These are phyloP conservation scores for Hemibagrus guttatus DNA, from an alignment of 2,797 vertebrate genomes.

Conservation along the genomic window DNA sequence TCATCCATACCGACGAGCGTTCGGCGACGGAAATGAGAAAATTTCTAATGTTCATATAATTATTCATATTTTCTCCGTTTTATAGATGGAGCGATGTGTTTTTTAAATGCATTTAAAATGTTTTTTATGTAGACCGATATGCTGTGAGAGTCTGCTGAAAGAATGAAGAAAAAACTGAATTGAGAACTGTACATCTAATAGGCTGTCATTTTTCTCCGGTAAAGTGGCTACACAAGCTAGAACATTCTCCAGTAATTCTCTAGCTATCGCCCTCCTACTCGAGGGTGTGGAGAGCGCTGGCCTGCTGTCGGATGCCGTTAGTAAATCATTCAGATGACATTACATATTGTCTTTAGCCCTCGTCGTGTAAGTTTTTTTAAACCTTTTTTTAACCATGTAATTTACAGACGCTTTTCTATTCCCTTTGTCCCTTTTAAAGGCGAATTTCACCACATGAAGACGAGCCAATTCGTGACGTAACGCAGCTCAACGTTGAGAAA, in stretches of 20 bases:
- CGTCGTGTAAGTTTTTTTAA: background rate
- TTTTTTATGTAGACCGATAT: background rate
- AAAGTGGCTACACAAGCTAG: background rate
- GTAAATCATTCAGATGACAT: slow-evolving; percentile 18
- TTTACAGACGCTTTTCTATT: slow-evolving; percentile 42
- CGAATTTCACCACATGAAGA: background rate
- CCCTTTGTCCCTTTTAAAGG: background rate
- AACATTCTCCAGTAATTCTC: slow-evolving; percentile 20
- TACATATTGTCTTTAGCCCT: background rate
- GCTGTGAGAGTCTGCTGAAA: background rate
- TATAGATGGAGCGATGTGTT: background rate
- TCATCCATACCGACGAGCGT: background rate
- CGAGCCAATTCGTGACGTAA: background rate
- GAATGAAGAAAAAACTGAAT: background rate
- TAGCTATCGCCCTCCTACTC: slow-evolving; percentile 10
- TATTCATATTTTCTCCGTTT: background rate
- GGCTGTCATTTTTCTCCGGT: background rate
- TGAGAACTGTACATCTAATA: background rate
- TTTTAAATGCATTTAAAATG: background rate
- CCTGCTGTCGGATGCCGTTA: slow-evolving; percentile 43
- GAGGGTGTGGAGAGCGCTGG: slow-evolving; percentile 37
- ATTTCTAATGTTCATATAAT: background rate
- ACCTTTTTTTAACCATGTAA: slow-evolving; percentile 31
- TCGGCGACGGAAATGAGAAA: background rate
- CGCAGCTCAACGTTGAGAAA: background rate